A percentile compares a stretch with the other conserved stretches of the same genome.
phyloP scores from a whole-genome alignment of 2,113 vertebrate species.

The Phyllostomus discolor region DNA sequence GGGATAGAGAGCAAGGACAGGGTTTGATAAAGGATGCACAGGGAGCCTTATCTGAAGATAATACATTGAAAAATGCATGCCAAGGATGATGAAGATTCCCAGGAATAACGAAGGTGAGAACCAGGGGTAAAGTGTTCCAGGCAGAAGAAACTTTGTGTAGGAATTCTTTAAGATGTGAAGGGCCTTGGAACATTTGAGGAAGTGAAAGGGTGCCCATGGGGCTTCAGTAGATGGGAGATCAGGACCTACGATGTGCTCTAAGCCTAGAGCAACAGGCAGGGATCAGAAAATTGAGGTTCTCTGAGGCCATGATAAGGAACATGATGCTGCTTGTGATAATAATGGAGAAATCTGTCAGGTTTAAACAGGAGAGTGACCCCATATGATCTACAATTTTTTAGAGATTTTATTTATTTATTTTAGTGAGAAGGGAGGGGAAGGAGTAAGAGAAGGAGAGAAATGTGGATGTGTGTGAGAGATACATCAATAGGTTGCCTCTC shows the following conservation, averaged over 20 bases:
- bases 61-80: neutral
- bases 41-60: neutral
- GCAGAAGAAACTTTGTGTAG: neutral
- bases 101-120: neutral
- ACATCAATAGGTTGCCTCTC: too few relatives aligned
- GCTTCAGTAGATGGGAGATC: neutral
- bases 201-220: neutral
- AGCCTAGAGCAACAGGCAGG: neutral
- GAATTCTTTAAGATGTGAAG: neutral
- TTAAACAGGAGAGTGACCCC: neutral
- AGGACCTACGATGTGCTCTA: accelerated
- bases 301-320: neutral
- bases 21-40: neutral
- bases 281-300: too few relatives aligned
- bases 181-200: neutral
- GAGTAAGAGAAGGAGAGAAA: too few relatives aligned
- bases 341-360: too few relatives aligned
- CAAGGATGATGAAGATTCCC: neutral
- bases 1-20: neutral
- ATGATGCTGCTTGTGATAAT: neutral
- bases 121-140: neutral
- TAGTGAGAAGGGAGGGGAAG: too few relatives aligned
- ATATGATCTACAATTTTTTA: neutral
- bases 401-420: too few relatives aligned
- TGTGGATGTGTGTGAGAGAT: too few relatives aligned